phyloP scores from a whole-genome alignment of 2,113 vertebrate species.

The Vireo altiloquus region DNA sequence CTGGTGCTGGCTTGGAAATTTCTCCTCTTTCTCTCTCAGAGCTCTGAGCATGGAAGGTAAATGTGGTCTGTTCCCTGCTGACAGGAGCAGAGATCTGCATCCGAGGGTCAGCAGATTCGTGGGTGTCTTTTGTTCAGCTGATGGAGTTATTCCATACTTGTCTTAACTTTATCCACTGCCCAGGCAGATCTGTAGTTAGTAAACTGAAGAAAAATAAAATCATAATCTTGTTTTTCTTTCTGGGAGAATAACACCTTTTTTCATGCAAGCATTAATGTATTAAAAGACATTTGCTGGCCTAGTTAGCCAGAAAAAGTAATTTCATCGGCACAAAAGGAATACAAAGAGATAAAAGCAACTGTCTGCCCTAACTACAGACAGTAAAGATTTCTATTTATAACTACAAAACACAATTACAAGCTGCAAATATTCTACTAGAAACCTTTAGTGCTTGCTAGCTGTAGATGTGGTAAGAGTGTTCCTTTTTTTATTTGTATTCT shows the following conservation, averaged over 20 bases:
- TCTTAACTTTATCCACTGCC: neutral
- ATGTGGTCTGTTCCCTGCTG: neutral
- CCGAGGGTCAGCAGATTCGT: neutral
- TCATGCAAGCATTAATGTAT: neutral
- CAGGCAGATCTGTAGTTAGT: neutral
- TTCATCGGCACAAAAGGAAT: neutral
- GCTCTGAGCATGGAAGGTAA: neutral
- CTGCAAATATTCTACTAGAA: neutral
- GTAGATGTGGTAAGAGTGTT: neutral
- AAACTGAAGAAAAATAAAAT: neutral
- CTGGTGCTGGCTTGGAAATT: neutral
- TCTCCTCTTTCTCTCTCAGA: neutral
- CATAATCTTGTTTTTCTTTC: rapidly evolving
- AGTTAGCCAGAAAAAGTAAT: neutral
- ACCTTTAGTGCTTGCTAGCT: neutral
- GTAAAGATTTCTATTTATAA: neutral
- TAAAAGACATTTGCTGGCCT: neutral
- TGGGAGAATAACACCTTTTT: neutral
- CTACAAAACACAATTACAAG: neutral
- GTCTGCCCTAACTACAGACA: neutral
- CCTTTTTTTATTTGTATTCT: neutral
- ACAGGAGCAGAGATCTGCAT: neutral
- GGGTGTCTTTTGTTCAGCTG: neutral
- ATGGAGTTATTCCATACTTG: neutral
- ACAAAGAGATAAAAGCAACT: neutral